Evolutionary conservation across 2,797 vertebrate species (phyloP), one percentile per base, ranked within the genome.

Genomic region (Tapirus indicus): DNA sequence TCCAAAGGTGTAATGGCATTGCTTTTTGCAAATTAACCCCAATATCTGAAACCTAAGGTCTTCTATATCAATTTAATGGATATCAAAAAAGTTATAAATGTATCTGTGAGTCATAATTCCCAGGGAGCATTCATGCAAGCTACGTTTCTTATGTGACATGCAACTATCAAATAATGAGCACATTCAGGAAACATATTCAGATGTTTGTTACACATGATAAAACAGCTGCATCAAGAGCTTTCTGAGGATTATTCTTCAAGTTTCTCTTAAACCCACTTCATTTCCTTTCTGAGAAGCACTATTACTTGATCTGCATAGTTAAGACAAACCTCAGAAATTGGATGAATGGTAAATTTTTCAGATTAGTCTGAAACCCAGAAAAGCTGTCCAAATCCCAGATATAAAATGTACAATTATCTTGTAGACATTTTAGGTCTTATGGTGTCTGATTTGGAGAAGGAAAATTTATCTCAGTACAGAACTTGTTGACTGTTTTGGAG

Each of bases 221-320:
- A 92, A 87, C 89, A 97, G 96, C 97, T 97, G 96, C 83, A 94
- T 94, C 78, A 66, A 95, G 91, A 97, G 93, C 58, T 94, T 92
- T 88, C 14, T 84, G 87, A 94, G 69, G 96, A 94, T 95, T 91
- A 89, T 86, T 97, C 82, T 88, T 82, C 85, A 83, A 83, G 62
- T 82, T 94, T 95, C 91, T 94, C 95, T 90, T 83, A 96, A 95
- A 96, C 29, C 21, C 58, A 74, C 82, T 96, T 77, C 68, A 92
- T 95, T 97, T 97, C 88, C 87, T 97, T 94, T 88, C 71, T 16
- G 7, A 93, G 91, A 97, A 94, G 68, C 66, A 80, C 29, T 69
- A 96, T 77, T 88, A 85, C 84, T 97, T 90, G 72, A 96, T 90
- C 88, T 96, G 80, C 92, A 88, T 66, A 88, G 91, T 97, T 93